These are phyloP conservation scores for Melanostoma mellinum DNA, from an alignment of 2,888 invertebrate species.

Conservation along the genomic window DNA sequence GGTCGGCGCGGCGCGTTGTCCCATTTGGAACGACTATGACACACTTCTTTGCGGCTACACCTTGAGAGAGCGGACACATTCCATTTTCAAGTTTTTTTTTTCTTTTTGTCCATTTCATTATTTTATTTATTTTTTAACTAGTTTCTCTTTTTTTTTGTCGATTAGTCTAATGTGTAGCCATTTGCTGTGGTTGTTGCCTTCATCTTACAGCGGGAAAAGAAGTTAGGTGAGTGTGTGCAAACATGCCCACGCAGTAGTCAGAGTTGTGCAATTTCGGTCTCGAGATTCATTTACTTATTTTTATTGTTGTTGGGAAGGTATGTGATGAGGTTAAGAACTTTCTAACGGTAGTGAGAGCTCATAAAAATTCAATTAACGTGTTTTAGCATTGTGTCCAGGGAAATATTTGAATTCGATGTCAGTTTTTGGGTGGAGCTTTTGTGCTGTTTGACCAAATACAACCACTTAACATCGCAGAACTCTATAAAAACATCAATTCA, in stretches of 20 bases:
- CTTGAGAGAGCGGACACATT: constrained; percentile 47
- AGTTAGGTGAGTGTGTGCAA: constrained; percentile 51
- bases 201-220: constrained; percentile 6
- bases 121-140: constrained; percentile 16
- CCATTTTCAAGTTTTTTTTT: constrained; percentile 16
- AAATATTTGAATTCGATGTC: background rate
- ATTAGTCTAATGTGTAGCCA: constrained; percentile 50
- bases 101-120: constrained; percentile 36
- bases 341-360: constrained; percentile 61
- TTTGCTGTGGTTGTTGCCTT: background rate
- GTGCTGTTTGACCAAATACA: no score
- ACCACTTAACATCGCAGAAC: no score
- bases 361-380: constrained; percentile 55
- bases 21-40: constrained; percentile 55
- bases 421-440: constrained; percentile 6
- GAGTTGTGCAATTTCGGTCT: constrained; percentile 49
- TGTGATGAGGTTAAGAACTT: constrained; percentile 53
- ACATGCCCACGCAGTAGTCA: constrained; percentile 53
- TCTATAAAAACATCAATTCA: no score
- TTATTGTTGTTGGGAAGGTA: constrained; percentile 24
- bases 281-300: constrained; percentile 29
- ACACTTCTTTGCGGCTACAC: constrained; percentile 55
- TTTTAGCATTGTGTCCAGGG: constrained; percentile 1
- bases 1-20: constrained; percentile 25
- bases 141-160: constrained; percentile 36